These are phyloP conservation scores for Speoplatyrhinus poulsoni DNA, from an alignment of 2,113 vertebrate species.

Conservation along the genomic window DNA sequence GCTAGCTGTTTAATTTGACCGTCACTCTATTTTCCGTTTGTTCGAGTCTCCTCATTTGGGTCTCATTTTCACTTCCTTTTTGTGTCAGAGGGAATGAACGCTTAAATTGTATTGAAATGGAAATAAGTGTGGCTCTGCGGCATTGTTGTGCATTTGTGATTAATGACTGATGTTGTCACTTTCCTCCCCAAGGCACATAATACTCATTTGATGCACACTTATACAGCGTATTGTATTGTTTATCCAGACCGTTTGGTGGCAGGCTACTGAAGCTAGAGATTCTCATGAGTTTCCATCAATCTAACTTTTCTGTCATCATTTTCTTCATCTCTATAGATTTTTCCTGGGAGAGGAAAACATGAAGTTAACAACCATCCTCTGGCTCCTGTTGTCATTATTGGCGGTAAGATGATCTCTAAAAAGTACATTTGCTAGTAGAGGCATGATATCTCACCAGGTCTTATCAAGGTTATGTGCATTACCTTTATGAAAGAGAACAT, in stretches of 20 bases:
- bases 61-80: background rate
- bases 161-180: constrained; percentile 27
- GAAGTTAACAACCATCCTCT: constrained; percentile 53
- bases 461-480: constrained; percentile 2
- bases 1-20: constrained; percentile 21
- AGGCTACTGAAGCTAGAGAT: background rate
- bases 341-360: constrained; percentile 63
- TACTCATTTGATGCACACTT: constrained; percentile 36
- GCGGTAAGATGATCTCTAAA: constrained; percentile 63
- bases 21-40: background rate
- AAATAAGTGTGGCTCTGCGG: constrained; percentile 27
- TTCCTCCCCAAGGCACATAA: constrained; percentile 34
- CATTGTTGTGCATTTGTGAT: constrained; percentile 60
- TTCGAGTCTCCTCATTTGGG: background rate
- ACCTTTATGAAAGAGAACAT: background rate
- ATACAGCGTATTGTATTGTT: constrained; percentile 35
- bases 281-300: constrained; percentile 26
- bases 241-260: constrained; percentile 40
- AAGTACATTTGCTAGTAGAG: constrained; percentile 3
- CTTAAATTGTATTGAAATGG: constrained; percentile 4
- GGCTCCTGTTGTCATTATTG: constrained; percentile 64
- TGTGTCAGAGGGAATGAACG: background rate
- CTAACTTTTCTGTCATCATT: constrained; percentile 18
- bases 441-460: background rate
- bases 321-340: constrained; percentile 48